A percentile compares a stretch with the other conserved stretches of the same genome.
These are phyloP conservation scores for Cygnus atratus DNA, from an alignment of 2,113 vertebrate species.

Conservation along the genomic window DNA sequence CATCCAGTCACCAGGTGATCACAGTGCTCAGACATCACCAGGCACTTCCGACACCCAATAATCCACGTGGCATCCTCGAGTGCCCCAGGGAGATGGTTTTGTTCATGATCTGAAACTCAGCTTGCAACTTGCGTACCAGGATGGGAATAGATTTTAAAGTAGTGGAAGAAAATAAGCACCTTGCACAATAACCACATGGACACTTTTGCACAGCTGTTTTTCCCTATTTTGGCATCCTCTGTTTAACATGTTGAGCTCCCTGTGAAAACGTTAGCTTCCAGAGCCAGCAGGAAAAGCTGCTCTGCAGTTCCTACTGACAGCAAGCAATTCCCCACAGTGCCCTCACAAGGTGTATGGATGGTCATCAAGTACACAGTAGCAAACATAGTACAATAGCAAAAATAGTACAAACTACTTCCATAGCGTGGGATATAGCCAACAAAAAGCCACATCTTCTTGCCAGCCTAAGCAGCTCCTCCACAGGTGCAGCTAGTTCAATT, in stretches of 20 bases:
- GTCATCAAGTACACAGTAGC: neutral
- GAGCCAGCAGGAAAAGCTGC: neutral
- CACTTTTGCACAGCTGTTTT: neutral
- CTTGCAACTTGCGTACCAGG: neutral
- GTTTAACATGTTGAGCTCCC: neutral
- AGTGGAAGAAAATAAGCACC: neutral
- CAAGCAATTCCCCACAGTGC: fast-evolving
- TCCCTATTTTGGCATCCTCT: neutral
- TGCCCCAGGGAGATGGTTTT: neutral
- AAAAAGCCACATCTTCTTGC: neutral
- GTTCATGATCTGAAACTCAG: neutral
- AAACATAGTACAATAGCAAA: too few species aligned
- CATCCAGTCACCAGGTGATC: neutral
- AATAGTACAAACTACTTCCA: fast-evolving
- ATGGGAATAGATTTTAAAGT: neutral
- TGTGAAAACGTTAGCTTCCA: fast-evolving
- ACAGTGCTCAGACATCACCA: fast-evolving
- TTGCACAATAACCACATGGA: fast-evolving
- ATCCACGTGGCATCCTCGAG: fast-evolving
- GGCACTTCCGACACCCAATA: fast-evolving
- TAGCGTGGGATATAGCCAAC: neutral
- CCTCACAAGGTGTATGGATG: fast-evolving
- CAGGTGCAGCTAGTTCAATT: neutral
- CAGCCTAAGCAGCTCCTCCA: neutral
- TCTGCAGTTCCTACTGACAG: neutral